phyloP scores from a whole-genome alignment of 1,140 invertebrate genomes.

The Hylaeus volcanicus region DNA sequence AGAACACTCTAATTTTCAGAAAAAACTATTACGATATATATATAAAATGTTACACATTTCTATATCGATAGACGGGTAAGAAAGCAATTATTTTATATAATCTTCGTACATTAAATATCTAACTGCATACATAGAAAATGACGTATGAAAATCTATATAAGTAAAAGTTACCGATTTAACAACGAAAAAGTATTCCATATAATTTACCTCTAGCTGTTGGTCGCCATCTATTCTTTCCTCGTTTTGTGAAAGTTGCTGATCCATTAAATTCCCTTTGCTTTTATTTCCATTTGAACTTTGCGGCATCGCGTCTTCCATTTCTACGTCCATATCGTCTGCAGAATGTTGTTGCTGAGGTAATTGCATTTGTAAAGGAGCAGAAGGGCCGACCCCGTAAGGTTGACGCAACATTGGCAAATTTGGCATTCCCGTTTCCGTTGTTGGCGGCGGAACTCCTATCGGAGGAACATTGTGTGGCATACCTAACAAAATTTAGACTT shows the following conservation, averaged over 20 bases:
- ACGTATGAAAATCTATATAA: too few species aligned
- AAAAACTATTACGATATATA: neutral
- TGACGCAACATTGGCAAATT: conserved; percentile 76
- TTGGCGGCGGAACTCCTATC: conserved; percentile 79
- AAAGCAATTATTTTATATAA: too few species aligned
- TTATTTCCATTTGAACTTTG: conserved; percentile 59
- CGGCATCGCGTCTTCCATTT: conserved; percentile 83
- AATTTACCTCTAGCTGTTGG: conserved; percentile 54
- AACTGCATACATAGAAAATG: too few species aligned
- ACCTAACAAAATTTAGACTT: conserved; percentile 59
- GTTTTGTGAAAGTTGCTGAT: conserved; percentile 72
- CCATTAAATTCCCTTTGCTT: conserved; percentile 71
- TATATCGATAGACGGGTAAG: too few species aligned
- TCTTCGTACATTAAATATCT: too few species aligned
- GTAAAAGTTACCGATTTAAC: neutral
- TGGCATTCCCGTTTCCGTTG: conserved; percentile 74
- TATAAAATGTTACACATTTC: too few species aligned
- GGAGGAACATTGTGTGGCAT: conserved; percentile 78
- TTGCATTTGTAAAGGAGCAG: conserved; percentile 78
- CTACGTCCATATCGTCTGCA: conserved; percentile 84
- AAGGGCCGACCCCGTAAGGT: conserved; percentile 72
- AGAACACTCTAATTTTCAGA: neutral
- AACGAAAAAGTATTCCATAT: neutral
- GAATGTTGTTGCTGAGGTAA: conserved; percentile 76
- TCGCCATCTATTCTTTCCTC: conserved; percentile 65